Evolutionary conservation across 2,113 vertebrate species (phyloP).

Genomic region (Cygnus atratus): DNA sequence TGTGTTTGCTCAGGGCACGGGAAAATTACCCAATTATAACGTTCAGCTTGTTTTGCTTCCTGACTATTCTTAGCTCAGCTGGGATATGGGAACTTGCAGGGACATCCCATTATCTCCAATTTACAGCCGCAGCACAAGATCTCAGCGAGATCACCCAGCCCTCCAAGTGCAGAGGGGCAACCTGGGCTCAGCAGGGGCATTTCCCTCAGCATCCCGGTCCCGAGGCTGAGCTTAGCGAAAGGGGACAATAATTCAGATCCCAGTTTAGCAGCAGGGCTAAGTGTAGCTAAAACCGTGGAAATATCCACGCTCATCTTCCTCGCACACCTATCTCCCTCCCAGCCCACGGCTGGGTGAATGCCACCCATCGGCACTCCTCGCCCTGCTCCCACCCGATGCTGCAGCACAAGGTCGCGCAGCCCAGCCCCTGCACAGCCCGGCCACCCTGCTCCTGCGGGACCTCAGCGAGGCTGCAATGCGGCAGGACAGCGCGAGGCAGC

Average conservation of each 20-base stretch:
- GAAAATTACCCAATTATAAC: background rate
- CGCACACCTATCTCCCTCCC: background rate
- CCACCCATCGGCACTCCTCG: background rate
- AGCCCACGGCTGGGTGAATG: background rate
- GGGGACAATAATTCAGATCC: background rate
- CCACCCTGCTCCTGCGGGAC: fast-evolving
- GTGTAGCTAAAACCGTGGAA: background rate
- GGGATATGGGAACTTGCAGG: background rate
- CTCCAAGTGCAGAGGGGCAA: background rate
- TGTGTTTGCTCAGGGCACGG: background rate
- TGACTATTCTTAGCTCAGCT: background rate
- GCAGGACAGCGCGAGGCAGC: background rate
- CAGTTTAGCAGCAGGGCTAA: background rate
- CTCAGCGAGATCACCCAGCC: background rate
- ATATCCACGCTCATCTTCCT: background rate
- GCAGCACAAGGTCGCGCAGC: background rate
- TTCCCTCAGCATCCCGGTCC: background rate
- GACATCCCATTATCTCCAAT: background rate
- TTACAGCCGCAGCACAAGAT: background rate
- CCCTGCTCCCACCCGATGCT: background rate
- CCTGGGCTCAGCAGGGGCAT: background rate
- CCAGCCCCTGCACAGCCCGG: background rate
- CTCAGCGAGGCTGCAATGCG: background rate
- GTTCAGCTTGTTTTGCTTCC: background rate
- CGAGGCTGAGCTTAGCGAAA: background rate